Conservation (phyloP, 37 sponge, comb jelly and placozoan genomes). For the Spongilla lacustris region DNA sequence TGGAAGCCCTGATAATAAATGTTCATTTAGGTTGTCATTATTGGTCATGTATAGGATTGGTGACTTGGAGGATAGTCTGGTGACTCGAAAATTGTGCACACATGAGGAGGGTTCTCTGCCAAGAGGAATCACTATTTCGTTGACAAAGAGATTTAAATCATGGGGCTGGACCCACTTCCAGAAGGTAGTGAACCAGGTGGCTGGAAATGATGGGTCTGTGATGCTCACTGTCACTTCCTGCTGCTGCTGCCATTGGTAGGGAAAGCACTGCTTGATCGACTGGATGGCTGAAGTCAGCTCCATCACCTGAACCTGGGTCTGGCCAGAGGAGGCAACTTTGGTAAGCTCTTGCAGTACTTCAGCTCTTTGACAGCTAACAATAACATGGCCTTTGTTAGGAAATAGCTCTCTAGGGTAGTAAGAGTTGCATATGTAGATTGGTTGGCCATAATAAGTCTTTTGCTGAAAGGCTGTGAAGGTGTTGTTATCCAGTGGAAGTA, state of each 20-base stretch:
- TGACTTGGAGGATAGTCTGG: neutral
- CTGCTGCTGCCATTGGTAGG: slow-evolving; percentile 12
- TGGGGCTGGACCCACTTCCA: slow-evolving; percentile 38
- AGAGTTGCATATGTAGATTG: slow-evolving; percentile 32
- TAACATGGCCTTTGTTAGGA: slow-evolving; percentile 12
- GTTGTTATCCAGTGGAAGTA: slow-evolving; percentile 52
- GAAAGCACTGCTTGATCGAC: neutral
- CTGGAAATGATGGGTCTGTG: neutral
- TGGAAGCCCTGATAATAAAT: neutral
- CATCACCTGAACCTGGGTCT: slow-evolving; percentile 25
- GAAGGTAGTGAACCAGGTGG: slow-evolving; percentile 21
- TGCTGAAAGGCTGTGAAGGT: slow-evolving; percentile 32
- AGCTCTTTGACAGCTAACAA: slow-evolving; percentile 9
- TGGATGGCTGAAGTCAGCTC: neutral
- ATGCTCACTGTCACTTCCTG: neutral
- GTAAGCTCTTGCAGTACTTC: neutral
- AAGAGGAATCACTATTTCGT: slow-evolving; percentile 13
- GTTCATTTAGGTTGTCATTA: neutral
- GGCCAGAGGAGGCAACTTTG: slow-evolving; percentile 4
- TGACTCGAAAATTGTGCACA: neutral
- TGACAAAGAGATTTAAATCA: neutral
- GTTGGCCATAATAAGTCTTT: neutral
- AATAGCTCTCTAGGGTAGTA: slow-evolving; percentile 27
- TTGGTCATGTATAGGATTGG: neutral
- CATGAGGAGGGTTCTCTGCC: neutral